These are phyloP conservation scores for Mimachlamys varia DNA, from an alignment of 2,888 invertebrate species.

Conservation along the genomic window DNA sequence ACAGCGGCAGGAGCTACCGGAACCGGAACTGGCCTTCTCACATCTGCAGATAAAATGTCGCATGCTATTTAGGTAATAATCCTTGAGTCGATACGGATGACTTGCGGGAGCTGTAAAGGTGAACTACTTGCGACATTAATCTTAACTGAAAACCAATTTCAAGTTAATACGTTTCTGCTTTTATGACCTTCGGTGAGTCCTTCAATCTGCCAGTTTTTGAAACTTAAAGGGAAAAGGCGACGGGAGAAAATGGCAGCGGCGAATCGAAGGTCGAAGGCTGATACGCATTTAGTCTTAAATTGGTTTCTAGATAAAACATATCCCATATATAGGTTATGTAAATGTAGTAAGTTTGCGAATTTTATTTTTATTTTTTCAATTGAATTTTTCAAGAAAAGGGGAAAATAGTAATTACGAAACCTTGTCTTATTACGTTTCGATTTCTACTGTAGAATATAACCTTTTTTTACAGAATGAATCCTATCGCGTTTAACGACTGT, in stretches of 20 bases:
- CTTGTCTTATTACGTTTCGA: not conserved
- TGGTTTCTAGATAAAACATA: not conserved
- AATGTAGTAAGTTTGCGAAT: not conserved
- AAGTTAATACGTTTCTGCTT: slow-evolving; percentile 28
- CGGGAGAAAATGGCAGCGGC: not conserved
- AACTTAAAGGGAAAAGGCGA: not conserved
- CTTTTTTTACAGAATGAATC: not conserved
- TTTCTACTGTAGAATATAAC: not conserved
- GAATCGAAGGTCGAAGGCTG: not conserved
- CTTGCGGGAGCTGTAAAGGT: not conserved
- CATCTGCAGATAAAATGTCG: not conserved
- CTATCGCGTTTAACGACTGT: not conserved
- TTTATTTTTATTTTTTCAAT: no score
- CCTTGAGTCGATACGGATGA: not conserved
- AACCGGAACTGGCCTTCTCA: not conserved
- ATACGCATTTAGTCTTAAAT: not conserved
- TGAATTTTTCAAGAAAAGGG: no score
- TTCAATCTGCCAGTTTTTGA: slow-evolving; percentile 2
- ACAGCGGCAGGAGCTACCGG: not conserved
- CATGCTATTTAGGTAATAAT: not conserved
- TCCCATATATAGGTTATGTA: not conserved
- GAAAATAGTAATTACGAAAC: not conserved
- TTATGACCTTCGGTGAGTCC: not conserved
- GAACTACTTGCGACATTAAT: not conserved
- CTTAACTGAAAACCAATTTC: slow-evolving; percentile 28